Evolutionary conservation across 1,140 invertebrate genomes (phyloP), one percentile per base, ranked within the genome.

Genomic region (Drosophila tsacasi): DNA sequence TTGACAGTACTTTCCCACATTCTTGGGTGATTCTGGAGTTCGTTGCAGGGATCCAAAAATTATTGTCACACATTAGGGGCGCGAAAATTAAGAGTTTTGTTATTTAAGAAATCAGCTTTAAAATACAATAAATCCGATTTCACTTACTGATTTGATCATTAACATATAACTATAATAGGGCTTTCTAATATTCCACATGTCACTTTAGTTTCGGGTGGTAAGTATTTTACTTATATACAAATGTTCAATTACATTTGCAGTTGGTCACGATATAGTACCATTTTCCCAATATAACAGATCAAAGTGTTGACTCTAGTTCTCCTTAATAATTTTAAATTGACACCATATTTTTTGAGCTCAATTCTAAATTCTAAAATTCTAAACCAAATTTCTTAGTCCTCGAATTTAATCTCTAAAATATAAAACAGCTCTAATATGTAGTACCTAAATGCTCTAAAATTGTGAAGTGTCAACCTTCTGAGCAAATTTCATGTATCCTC

Each of bases 1-100:
- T 76, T 35, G 55, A 55, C 21, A 52, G 47, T 52, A 62, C 66
- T 66, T 55, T 37, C 52, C 35, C 12, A 17, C 10, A 30, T 10
- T 50, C 4, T 23, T 30, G 19, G 19, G 15, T n/a, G 21, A n/a
- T 40, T 58, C 23, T n/a, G 55, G 15, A 23, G 7, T n/a, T 39
- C 7, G 10, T 25, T 25, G 10, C 10, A 8, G 8, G 21, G 10
- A 13, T 12, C 17, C 7, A 3, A 6, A 58, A 30, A 63, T 58
- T 17, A 58, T 13, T 39, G 25, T 9, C 23, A 25, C 17, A 58
- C 55, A 21, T 55, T 10, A 23, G 2, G 6, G 8, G 32, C 3
- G 32, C 10, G 1, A 5, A 17, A 37, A 9, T 55, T 10, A 55
- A n/a, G 21, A 55, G 30, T 17, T 13, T 13, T 12, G 10, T 12